Evolutionary conservation across 2,888 invertebrate species (phyloP).

Genomic region (Hemaris fuciformis): DNA sequence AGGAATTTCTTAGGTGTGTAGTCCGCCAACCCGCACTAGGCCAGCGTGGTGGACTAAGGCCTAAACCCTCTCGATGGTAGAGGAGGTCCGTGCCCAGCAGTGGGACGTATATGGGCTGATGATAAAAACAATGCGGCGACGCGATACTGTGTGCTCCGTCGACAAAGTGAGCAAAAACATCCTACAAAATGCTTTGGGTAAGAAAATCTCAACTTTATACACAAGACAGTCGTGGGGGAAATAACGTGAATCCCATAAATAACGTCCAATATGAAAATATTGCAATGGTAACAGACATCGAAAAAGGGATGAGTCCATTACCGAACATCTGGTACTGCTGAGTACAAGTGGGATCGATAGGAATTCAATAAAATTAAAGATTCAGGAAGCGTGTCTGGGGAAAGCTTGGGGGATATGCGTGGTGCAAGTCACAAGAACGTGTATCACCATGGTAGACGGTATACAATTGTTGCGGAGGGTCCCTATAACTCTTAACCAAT

Average conservation of each 20-base stretch:
- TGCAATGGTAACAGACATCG: conserved; percentile 30
- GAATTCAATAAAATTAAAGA: conserved; percentile 72
- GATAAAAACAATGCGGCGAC: too few species aligned
- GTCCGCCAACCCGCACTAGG: too few species aligned
- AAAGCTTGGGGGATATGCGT: conserved; percentile 37
- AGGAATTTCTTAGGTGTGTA: too few species aligned
- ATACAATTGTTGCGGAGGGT: too few species aligned
- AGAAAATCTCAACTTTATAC: background rate
- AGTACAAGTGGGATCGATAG: conserved; percentile 51
- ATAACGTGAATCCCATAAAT: conserved; percentile 20
- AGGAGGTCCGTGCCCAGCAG: too few species aligned
- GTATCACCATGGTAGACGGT: too few species aligned
- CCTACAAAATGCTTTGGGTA: background rate
- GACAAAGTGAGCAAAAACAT: background rate
- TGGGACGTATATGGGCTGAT: too few species aligned
- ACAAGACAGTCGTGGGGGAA: background rate
- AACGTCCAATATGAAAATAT: conserved; percentile 18
- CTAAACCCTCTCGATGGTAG: too few species aligned
- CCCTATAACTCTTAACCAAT: too few species aligned
- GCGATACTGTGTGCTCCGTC: background rate
- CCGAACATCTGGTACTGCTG: conserved; percentile 42
- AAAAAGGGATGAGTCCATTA: conserved; percentile 36
- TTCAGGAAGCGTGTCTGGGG: conserved; percentile 61
- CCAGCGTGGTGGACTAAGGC: too few species aligned
- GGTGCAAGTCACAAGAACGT: conserved; percentile 28